Evolutionary conservation across 2,113 vertebrate species (phyloP).

Genomic region (Mystacornis crossleyi): DNA sequence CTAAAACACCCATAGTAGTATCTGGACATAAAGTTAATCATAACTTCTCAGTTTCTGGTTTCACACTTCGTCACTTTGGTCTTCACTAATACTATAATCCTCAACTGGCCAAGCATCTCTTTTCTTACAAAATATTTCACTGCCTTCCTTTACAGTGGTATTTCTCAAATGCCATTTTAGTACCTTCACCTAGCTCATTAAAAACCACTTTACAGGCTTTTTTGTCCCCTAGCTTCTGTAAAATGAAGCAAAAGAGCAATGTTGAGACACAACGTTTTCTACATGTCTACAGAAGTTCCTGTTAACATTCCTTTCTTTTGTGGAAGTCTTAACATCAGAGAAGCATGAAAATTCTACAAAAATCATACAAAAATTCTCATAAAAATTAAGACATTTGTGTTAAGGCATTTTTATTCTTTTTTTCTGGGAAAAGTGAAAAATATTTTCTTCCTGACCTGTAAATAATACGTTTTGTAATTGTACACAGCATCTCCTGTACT

Average conservation of each 20-base stretch:
- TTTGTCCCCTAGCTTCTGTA: neutral
- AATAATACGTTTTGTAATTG: neutral
- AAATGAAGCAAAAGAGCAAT: neutral
- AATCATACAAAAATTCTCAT: neutral
- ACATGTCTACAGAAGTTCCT: neutral
- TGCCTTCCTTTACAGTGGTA: neutral
- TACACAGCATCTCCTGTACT: neutral
- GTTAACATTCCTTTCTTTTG: rapidly evolving
- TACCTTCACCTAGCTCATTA: neutral
- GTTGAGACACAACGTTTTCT: neutral
- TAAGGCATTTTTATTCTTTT: neutral
- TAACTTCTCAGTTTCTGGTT: neutral
- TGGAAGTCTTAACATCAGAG: neutral
- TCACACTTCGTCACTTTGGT: neutral
- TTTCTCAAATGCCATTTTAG: neutral
- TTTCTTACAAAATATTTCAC: neutral
- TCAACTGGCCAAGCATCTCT: neutral
- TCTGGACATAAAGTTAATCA: neutral
- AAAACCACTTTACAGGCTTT: neutral
- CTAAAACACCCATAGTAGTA: neutral
- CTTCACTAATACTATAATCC: neutral
- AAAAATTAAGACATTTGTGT: neutral
- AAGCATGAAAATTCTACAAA: neutral
- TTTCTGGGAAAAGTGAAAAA: neutral
- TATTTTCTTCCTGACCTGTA: neutral